Evolutionary conservation across 2,888 invertebrate genomes (phyloP), one percentile per base, ranked within the genome.

Genomic region (Calameuta filiformis): DNA sequence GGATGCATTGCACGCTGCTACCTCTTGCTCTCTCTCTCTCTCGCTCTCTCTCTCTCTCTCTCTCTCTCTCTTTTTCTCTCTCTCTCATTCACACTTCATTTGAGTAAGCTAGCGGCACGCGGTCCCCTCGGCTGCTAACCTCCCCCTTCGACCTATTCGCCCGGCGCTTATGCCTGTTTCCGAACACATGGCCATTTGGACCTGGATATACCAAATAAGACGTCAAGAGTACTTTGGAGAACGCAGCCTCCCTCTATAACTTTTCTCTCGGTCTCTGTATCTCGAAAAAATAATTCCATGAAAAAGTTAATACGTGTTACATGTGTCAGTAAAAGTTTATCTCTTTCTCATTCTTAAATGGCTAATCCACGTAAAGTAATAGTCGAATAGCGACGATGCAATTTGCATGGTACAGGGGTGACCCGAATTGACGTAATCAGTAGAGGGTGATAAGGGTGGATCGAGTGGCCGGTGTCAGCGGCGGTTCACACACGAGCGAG

Each of bases 1-100:
- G 90, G 85, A 90, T 86, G 87, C 87, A 86, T 86, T 86, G 85
- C 86, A 83, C 80, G 85, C 85, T 87, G 83, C 80, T 82, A 12
- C 37, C 12, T 81, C 79, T 80, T 79, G 15, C 81, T 82, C 81
- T 76, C 79, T 79, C 81, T 81, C 78, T 73, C 76, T 35, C 80
- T 75, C 80, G 76, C 30, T 73, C 69, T 79, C 79, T 69, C 76
- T 79, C 78, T 40, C 56, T 74, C 75, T 75, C 79, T 81, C 56
- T 33, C 76, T 79, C 78, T 40, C 56, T 74, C 75, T 75, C 79
- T 81, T 37, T 33, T 9, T 35, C 40, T 40, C 56, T 56, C 56
- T 56, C 56, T 56, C 56, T 56, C 23, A 23, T 56, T 4, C 15
- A 15, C 40, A 40, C 56, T 9, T 23, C 9, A 56, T 56, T 56